phyloP scores from a whole-genome alignment of 2,888 invertebrate genomes.

The Arctia plantaginis region DNA sequence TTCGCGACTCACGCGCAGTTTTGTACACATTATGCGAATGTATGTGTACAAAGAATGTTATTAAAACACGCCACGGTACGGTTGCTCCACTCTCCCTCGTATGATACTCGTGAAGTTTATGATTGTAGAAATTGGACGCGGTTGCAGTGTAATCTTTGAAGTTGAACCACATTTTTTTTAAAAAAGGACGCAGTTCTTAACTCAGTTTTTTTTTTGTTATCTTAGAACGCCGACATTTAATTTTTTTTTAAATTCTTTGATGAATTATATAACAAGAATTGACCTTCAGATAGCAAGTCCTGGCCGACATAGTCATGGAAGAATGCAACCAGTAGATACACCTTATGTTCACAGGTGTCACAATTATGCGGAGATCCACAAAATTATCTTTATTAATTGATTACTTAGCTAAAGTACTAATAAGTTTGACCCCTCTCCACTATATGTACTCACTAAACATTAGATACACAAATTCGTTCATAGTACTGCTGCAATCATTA shows the following conservation, averaged over 20 bases:
- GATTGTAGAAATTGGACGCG: conserved; percentile 2
- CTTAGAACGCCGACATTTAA: too few relatives aligned
- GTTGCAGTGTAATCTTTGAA: not conserved
- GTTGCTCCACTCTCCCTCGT: conserved; percentile 44
- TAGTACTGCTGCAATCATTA: not conserved
- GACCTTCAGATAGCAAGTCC: too few relatives aligned
- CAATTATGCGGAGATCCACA: not conserved
- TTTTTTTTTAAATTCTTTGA: too few relatives aligned
- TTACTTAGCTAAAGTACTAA: too few relatives aligned
- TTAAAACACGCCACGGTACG: conserved; percentile 45
- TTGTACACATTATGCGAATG: not conserved
- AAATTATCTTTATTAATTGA: not conserved
- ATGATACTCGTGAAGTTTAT: not conserved
- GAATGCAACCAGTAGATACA: too few relatives aligned
- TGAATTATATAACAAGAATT: too few relatives aligned
- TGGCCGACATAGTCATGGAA: not conserved
- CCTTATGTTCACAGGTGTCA: too few relatives aligned
- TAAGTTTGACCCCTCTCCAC: not conserved
- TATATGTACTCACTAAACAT: not conserved
- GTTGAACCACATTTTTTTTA: not conserved
- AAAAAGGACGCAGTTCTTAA: not conserved
- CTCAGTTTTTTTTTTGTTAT: too few relatives aligned
- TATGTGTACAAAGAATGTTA: conserved; percentile 43
- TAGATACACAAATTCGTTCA: not conserved
- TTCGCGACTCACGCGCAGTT: conserved; percentile 6